Evolutionary conservation across 2,888 invertebrate species (phyloP).

Genomic region (Zonitis immaculata): DNA sequence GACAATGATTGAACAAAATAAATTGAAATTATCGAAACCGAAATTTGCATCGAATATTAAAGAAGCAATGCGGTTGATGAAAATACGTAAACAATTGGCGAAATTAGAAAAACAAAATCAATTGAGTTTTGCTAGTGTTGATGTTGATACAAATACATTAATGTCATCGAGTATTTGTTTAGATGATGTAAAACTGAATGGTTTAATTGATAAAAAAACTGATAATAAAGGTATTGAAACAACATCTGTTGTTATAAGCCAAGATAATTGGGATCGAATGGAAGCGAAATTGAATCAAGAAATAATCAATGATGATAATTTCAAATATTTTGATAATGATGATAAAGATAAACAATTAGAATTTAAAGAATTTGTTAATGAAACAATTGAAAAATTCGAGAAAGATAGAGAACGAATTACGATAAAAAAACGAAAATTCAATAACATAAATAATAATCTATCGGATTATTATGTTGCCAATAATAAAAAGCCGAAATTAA

Average conservation of each 20-base stretch:
- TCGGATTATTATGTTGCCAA: not conserved
- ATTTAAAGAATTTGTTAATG: constrained; percentile 8
- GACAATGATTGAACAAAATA: constrained; percentile 12
- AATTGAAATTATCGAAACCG: constrained; percentile 56
- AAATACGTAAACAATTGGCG: constrained; percentile 61
- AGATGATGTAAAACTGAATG: constrained; percentile 10
- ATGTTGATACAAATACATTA: constrained; percentile 12
- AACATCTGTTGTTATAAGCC: constrained; percentile 34
- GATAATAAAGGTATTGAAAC: constrained; percentile 7
- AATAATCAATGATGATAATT: constrained; percentile 17
- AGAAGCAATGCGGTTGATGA: constrained; percentile 63
- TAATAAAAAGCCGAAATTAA: not conserved
- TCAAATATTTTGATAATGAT: constrained; percentile 22
- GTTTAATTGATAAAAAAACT: not conserved
- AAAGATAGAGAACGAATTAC: not conserved
- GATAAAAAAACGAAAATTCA: constrained; percentile 4
- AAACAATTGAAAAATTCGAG: not conserved
- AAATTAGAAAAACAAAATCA: constrained; percentile 54
- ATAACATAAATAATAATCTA: constrained; percentile 5
- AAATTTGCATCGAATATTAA: constrained; percentile 65
- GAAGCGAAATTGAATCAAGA: constrained; percentile 43
- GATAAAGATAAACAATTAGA: constrained; percentile 4
- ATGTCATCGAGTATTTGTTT: constrained; percentile 12
- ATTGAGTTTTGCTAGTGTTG: constrained; percentile 32
- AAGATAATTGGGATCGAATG: constrained; percentile 44